phyloP scores from a whole-genome alignment of 2,797 vertebrate genomes.

The Nasua narica region DNA sequence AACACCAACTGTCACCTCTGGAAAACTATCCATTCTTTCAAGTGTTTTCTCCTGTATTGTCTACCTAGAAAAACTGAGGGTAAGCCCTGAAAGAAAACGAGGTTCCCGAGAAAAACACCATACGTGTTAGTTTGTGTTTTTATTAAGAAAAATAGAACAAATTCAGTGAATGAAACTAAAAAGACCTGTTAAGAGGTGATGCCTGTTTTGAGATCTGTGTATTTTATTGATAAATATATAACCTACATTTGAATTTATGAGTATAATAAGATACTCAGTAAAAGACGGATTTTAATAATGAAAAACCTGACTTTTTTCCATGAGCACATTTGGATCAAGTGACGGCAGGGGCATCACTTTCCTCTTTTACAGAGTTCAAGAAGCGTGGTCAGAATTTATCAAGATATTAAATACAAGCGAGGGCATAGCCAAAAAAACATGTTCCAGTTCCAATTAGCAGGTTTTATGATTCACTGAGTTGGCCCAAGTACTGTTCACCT shows the following conservation, averaged over 20 bases:
- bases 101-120: neutral
- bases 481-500: slow-evolving; percentile 53
- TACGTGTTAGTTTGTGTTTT: neutral
- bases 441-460: slow-evolving; percentile 31
- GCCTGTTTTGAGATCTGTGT: neutral
- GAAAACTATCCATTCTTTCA: neutral
- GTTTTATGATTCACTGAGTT: slow-evolving; percentile 57
- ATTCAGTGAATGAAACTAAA: neutral
- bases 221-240: neutral
- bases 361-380: neutral
- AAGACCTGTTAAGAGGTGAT: neutral
- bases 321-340: neutral
- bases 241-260: neutral
- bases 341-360: neutral
- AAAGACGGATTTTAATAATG: neutral
- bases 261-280: neutral
- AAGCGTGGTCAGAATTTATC: neutral
- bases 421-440: neutral
- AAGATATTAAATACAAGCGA: neutral
- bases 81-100: neutral
- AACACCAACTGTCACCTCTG: slow-evolving; percentile 42
- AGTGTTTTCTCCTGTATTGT: neutral
- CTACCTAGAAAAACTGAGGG: neutral
- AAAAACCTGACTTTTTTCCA: neutral
- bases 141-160: slow-evolving; percentile 1